Evolutionary conservation across 2,797 vertebrate genomes (phyloP), one percentile per base, ranked within the genome.

Genomic region (Pseudochromis fuscus): DNA sequence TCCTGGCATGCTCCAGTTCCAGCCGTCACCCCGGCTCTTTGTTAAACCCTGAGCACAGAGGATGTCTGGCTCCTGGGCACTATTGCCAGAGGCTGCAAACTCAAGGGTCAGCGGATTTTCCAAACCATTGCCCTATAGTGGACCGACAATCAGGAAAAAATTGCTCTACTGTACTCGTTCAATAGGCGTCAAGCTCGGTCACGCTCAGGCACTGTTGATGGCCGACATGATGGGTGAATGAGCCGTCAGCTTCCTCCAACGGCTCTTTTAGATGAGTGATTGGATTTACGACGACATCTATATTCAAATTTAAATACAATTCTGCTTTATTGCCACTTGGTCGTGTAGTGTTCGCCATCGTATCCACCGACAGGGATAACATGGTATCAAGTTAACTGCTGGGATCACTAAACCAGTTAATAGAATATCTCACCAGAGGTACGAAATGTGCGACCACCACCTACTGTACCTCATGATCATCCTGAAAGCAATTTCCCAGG

Each of bases 41-140:
- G 90, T 92, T 85, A 77, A 59, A 77, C 73, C 71, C 72, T 30
- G 66, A 80, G 70, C 80, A 61, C 73, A 30, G 62, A 77, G 87
- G 77, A 77, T 37, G 83, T 86, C 85, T 85, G 85, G 80, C 75
- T 84, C 72, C 71, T 63, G 82, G 79, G 81, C 44, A 19, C 59
- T 16, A 67, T 66, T 40, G 75, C 69, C 57, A 66, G 59, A 59
- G 86, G 88, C 83, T 82, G 69, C 65, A 77, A 85, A 87, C 74
- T 69, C 69, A 15, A 56, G 84, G 87, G 88, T 90, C 88, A 83
- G 79, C 79, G 16, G 24, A 84, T 91, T 90, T 91, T 88, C 84
- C 79, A 68, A 88, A 83, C 79, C 83, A 72, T 72, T 79, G 86
- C 85, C 49, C 77, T 79, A 76, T 58, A 88, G 75, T 84, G 60